Base-by-base conservation (phyloP, 2,797 vertebrate genomes). In the Gymnoscopelus braueri region DNA sequence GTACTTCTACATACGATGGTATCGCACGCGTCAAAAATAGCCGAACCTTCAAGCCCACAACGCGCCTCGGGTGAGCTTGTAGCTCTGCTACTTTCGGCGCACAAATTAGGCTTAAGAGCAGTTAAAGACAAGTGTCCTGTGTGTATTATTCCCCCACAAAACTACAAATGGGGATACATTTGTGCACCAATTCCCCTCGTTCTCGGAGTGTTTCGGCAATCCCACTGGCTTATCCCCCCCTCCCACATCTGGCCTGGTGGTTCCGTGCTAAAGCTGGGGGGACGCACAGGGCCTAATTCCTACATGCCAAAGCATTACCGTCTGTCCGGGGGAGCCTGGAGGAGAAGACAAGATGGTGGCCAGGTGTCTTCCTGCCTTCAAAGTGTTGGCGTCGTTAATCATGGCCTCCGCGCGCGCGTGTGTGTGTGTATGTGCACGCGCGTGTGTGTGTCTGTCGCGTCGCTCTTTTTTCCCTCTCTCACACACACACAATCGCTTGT, bases 331-430 rank as follows among this genome's bases (percentile, higher is more conserved):
- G 81, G 7, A 44, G 39, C 87, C 86, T 86, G 78, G 69, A 0
- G 81, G 39, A 44, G 39, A 44, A 92, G 89, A 91, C 90, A 91
- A 91, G 88, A 91, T 93, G 91, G 89, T 90, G 84, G 59, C 92
- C 92, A 93, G 92, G 92, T 92, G 92, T 92, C 87, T 91, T 90
- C 89, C 87, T 88, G 84, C 86, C 90, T 93, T 91, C 90, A 92
- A 90, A 91, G 91, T 90, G 89, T 90, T 73, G 73, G 86, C 70
- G 3, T 90, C 77, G 78, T 92, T 91, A 92, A 91, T 92, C 71
- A 71, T 55, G 39, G 49, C 51, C 24, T 62, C 60, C 60, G 4
- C 35, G 9, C 67, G 39, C 39, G 9, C 2, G 39, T 19, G 23
- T 60, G 63, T 78, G 54, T 64, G 75, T 76, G 52, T 84, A 1